These are phyloP conservation scores for Tachina lurida DNA, from an alignment of 2,888 invertebrate species.

Conservation along the genomic window DNA sequence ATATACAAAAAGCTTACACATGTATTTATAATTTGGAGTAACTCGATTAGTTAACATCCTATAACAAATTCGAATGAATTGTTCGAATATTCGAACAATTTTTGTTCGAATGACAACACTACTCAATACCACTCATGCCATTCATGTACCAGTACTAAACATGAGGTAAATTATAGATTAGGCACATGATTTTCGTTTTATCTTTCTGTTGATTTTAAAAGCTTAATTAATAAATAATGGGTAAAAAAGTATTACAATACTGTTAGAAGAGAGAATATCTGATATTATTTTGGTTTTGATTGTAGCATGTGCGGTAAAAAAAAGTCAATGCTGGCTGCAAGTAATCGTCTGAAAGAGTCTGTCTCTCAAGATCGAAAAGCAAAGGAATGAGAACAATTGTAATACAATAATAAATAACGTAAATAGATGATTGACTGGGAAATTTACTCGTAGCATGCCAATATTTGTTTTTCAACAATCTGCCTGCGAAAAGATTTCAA, in stretches of 20 bases:
- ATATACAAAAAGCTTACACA: too few species aligned
- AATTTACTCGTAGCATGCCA: conserved; percentile 31
- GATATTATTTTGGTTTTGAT: neutral
- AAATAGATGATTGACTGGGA: conserved; percentile 50
- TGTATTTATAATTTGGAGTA: too few species aligned
- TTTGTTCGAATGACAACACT: too few species aligned
- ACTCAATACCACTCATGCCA: neutral
- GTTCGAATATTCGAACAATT: too few species aligned
- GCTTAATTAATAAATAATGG: conserved; percentile 18
- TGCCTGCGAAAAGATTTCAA: conserved; percentile 40
- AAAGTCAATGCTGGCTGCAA: conserved; percentile 30
- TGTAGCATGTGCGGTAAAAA: neutral
- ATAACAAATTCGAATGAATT: too few species aligned
- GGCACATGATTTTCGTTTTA: conserved; percentile 52
- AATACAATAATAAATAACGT: conserved; percentile 39
- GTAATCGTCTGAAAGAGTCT: conserved; percentile 29
- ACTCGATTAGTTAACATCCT: too few species aligned
- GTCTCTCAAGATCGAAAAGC: conserved; percentile 24
- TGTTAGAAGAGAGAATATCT: conserved; percentile 1
- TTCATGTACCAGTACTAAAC: neutral
- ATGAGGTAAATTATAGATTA: conserved; percentile 23
- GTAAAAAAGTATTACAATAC: neutral
- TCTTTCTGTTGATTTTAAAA: neutral
- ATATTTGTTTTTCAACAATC: conserved; percentile 28
- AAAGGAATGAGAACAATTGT: conserved; percentile 30